Evolutionary conservation across 92 coral and sea anemone species (phyloP).

Genomic region (Pocillopora grandis): DNA sequence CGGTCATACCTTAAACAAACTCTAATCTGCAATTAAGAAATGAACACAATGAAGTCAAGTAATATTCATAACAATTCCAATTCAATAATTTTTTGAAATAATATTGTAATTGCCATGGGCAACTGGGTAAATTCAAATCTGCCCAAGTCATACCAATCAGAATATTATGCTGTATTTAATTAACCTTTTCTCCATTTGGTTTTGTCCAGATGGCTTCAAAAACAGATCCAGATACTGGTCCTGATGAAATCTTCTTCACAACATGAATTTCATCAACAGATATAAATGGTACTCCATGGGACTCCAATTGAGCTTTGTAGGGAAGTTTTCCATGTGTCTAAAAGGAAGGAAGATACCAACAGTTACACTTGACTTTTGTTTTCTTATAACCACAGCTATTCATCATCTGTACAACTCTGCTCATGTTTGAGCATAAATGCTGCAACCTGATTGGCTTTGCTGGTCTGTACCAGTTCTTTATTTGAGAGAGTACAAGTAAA

Average conservation of each 20-base stretch:
- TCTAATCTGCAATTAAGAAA: conserved; percentile 22
- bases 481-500: too few relatives aligned
- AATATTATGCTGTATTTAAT: not conserved
- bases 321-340: conserved; percentile 36
- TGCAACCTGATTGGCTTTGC: too few relatives aligned
- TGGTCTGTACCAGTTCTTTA: too few relatives aligned
- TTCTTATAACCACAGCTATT: too few relatives aligned
- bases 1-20: conserved; percentile 66
- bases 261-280: conserved; percentile 51
- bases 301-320: conserved; percentile 10
- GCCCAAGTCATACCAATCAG: not conserved
- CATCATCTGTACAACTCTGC: too few relatives aligned
- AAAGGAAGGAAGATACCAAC: not conserved
- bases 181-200: conserved; percentile 54
- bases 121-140: too few relatives aligned
- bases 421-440: too few relatives aligned
- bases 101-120: too few relatives aligned
- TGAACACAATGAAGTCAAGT: not conserved
- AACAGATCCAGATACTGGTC: conserved; percentile 71
- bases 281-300: conserved; percentile 54
- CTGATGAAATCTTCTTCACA: conserved; percentile 38
- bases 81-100: too few relatives aligned
- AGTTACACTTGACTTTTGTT: too few relatives aligned
- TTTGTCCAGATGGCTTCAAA: conserved; percentile 61
- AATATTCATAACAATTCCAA: too few relatives aligned